A percentile compares a stretch with the other conserved stretches of the same genome.
phyloP scores from a whole-genome alignment of 2,888 invertebrate species.

The Pollenia labialis region DNA sequence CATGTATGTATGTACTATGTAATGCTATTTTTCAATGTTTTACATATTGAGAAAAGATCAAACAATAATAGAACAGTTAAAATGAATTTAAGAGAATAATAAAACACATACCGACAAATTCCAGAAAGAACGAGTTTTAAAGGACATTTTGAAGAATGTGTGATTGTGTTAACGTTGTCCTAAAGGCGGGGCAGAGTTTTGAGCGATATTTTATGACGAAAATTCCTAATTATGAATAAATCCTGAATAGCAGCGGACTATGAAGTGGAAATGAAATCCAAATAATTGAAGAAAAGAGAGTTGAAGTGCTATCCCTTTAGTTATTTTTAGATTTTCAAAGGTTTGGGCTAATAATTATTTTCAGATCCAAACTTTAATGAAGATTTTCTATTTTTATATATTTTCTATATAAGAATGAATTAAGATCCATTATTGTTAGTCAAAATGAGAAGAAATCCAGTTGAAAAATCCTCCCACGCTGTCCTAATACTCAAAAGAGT shows the following conservation, averaged over 20 bases:
- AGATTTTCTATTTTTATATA: slow-evolving; percentile 33
- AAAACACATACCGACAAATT: slow-evolving; percentile 72
- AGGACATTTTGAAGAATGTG: slow-evolving; percentile 61
- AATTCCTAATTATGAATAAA: slow-evolving; percentile 48
- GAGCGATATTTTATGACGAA: slow-evolving; percentile 23
- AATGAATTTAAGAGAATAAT: slow-evolving; percentile 58
- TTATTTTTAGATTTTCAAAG: slow-evolving; percentile 35
- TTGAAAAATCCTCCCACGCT: slow-evolving; percentile 72
- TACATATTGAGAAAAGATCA: slow-evolving; percentile 38
- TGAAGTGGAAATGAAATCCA: slow-evolving; percentile 47
- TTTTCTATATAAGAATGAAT: slow-evolving; percentile 36
- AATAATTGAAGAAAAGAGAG: slow-evolving; percentile 30
- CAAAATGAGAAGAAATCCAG: slow-evolving; percentile 63
- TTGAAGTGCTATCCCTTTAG: slow-evolving; percentile 42
- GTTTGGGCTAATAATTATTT: slow-evolving; percentile 8
- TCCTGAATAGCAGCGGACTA: slow-evolving; percentile 52
- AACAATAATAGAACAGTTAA: slow-evolving; percentile 42
- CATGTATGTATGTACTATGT: slow-evolving; percentile 21
- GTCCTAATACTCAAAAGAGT: slow-evolving; percentile 67
- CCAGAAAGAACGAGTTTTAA: slow-evolving; percentile 63
- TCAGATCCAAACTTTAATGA: slow-evolving; percentile 29
- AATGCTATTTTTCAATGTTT: slow-evolving; percentile 35
- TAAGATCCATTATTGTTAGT: slow-evolving; percentile 56
- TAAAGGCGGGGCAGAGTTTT: slow-evolving; percentile 53
- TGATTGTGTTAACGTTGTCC: slow-evolving; percentile 52